phyloP scores from a whole-genome alignment of 64 coral and sea anemone genomes.

The Montipora cactus region DNA sequence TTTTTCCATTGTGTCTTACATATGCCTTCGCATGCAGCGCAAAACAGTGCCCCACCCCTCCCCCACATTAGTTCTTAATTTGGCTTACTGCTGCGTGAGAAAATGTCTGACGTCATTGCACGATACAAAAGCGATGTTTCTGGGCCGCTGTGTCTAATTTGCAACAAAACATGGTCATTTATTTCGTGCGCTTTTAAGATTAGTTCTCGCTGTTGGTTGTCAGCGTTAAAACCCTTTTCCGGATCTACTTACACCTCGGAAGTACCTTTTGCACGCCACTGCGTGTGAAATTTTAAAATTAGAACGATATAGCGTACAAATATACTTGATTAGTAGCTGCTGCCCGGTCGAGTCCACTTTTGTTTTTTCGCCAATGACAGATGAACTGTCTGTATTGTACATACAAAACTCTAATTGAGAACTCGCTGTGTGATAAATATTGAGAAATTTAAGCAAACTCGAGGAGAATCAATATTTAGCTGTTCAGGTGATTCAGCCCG shows the following conservation, averaged over 20 bases:
- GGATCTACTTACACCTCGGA: slow-evolving; percentile 32
- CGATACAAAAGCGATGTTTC: background rate
- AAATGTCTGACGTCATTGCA: slow-evolving; percentile 7
- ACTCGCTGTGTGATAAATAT: background rate
- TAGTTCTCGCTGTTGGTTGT: slow-evolving; percentile 23
- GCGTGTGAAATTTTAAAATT: background rate
- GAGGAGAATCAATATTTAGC: background rate
- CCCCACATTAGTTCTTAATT: background rate
- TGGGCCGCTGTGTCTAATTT: background rate
- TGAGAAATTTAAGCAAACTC: background rate
- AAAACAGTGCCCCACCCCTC: background rate
- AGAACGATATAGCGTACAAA: background rate
- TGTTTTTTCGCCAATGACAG: too few relatives aligned
- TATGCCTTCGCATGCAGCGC: background rate
- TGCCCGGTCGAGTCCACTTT: too few relatives aligned
- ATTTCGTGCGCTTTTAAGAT: slow-evolving; percentile 40
- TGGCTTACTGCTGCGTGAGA: background rate
- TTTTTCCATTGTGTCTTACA: background rate
- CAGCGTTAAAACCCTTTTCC: slow-evolving; percentile 28
- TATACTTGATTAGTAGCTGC: background rate
- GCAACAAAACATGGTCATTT: slow-evolving; percentile 1
- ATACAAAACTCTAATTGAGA: background rate
- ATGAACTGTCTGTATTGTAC: too few relatives aligned
- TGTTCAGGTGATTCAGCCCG: background rate
- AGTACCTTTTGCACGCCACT: slow-evolving; percentile 3